Base-by-base conservation (phyloP, 2,888 invertebrate species). In the Tachystola acroxantha region DNA sequence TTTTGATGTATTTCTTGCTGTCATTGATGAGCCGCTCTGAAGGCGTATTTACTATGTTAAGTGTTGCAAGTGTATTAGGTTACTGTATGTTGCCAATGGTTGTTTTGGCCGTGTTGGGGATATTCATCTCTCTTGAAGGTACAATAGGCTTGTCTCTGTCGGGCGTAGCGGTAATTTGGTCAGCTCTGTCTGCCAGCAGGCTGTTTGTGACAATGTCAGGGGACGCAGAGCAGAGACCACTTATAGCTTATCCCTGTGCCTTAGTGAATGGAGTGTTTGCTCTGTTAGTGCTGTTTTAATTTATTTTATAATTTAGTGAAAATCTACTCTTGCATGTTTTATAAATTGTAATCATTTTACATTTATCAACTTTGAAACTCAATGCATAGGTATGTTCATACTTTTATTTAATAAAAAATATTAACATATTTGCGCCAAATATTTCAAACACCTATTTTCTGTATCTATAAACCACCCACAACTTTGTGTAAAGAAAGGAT, bases 11-110 rank as follows among this genome's bases (percentile, higher is more conserved):
- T 69, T 90, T 91, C 49, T 81, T 97, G 35, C 81, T 96, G 31
- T 92, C 93, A 45, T 74, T 97, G 49, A 97, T 97, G 97, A 82
- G 86, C 45, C 88, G 90, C 9, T 75, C 88, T 14, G 89, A 89
- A 54, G 91, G 91, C 37, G 91, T 92, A 10, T 93, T 95, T 56
- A 93, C 94, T 6, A 58, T 95, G 32, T 88, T 93, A 3, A 93
- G 94, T 58, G 95, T 96, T 3, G 94, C 95, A 1, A 95, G 95
- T 59, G 94, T 97, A 30, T 85, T 98, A 40, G 98, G 98, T 3
- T 98, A 98, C 71, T 96, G 97, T 74, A 90, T 98, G 57, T 87
- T 98, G 42, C 98, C 98, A 0, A 95, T 98, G 87, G 95, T 97
- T 10, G 91, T 90, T n/a, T 87, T 98, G 20, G 95, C 97, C 4